These are phyloP conservation scores for Sphyrna mokarran DNA, from an alignment of 2,113 vertebrate genomes.

Conservation along the genomic window DNA sequence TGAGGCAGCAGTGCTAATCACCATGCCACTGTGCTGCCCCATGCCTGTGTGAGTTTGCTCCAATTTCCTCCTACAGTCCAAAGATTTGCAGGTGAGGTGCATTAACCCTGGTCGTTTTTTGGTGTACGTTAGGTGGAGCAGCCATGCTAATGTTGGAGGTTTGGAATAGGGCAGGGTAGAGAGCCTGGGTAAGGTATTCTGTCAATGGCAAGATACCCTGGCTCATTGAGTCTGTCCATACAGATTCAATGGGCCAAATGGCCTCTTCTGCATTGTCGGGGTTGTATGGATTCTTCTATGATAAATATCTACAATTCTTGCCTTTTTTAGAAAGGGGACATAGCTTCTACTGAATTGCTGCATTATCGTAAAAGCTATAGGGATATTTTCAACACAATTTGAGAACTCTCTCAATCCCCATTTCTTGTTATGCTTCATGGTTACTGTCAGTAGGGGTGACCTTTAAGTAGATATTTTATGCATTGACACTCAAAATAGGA, in stretches of 20 bases:
- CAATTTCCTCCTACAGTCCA: too few species aligned
- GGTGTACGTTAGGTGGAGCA: too few species aligned
- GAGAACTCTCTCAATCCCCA: not conserved
- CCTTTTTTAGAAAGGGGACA: not conserved
- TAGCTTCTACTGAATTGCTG: not conserved
- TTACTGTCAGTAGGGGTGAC: not conserved
- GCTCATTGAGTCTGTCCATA: too few species aligned
- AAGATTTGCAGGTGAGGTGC: too few species aligned
- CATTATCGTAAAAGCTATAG: not conserved
- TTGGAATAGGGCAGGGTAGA: not conserved
- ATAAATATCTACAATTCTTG: not conserved
- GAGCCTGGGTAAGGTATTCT: too few species aligned
- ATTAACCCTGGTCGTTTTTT: too few species aligned
- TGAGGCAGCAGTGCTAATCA: too few species aligned
- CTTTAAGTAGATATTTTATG: not conserved
- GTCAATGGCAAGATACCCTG: too few species aligned
- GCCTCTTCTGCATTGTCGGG: not conserved
- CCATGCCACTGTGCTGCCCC: too few species aligned
- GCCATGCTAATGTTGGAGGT: too few species aligned
- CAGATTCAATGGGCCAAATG: too few species aligned
- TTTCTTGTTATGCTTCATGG: not conserved
- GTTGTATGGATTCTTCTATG: not conserved
- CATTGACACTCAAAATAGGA: not conserved
- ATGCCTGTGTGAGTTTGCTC: too few species aligned
- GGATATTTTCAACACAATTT: not conserved